Conservation (phyloP, 2,113 vertebrate species). For the Scolopax mira region DNA sequence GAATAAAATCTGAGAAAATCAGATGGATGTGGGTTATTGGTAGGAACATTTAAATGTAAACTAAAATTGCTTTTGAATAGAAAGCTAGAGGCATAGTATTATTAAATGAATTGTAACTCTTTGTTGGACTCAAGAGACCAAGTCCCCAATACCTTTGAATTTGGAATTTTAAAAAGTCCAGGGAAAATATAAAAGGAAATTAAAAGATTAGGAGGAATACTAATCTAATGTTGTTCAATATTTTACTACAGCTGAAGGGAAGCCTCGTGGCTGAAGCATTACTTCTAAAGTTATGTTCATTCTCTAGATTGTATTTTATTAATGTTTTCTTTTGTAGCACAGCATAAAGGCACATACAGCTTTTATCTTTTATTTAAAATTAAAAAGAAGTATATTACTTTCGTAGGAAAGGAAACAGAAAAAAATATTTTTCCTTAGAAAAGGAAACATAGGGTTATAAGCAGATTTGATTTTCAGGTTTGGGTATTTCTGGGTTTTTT, state of each 20-base stretch:
- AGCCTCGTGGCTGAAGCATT: background rate
- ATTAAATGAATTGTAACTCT: background rate
- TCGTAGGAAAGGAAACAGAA: background rate
- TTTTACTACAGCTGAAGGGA: background rate
- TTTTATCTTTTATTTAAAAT: constrained; percentile 21
- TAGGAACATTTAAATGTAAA: background rate
- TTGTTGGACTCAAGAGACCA: background rate
- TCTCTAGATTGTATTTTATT: background rate
- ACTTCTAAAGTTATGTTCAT: background rate
- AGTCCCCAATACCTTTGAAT: background rate
- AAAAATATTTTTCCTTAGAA: background rate
- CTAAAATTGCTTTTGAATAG: background rate
- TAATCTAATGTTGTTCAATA: background rate
- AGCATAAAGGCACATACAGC: background rate
- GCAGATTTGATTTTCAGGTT: background rate
- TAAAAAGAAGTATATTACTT: background rate
- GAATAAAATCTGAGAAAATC: background rate
- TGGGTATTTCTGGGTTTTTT: background rate
- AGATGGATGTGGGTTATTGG: background rate
- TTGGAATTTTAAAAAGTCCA: background rate
- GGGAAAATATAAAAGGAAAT: background rate
- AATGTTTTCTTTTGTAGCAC: background rate
- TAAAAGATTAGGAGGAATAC: background rate
- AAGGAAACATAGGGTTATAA: background rate
- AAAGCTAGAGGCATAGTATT: background rate